A percentile compares a stretch with the other conserved stretches of the same genome.
These are phyloP conservation scores for Actinostola sp. DNA, from an alignment of 92 coral and sea anemone species.

Conservation along the genomic window DNA sequence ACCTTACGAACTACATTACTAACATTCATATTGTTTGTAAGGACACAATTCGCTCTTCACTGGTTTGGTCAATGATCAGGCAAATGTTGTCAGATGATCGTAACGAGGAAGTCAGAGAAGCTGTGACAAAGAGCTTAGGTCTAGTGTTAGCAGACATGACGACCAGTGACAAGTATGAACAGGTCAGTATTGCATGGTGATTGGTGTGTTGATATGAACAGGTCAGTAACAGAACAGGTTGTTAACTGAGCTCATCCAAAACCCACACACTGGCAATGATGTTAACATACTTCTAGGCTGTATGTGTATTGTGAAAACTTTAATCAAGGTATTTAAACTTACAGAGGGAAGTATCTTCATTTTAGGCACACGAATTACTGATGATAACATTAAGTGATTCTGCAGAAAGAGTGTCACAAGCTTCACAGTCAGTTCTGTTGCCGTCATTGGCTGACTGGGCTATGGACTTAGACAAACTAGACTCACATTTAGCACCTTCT, in stretches of 20 bases:
- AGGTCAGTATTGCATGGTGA: slow-evolving; percentile 50
- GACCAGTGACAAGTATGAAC: slow-evolving; percentile 86
- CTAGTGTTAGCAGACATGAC: slow-evolving; percentile 83
- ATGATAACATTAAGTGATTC: slow-evolving; percentile 72
- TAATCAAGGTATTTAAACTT: too few relatives aligned
- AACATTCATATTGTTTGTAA: too few relatives aligned
- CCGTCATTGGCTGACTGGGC: slow-evolving; percentile 90
- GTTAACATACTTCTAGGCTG: too few relatives aligned
- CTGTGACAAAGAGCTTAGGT: slow-evolving; percentile 94
- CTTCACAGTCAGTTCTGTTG: slow-evolving; percentile 75
- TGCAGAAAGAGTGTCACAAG: slow-evolving; percentile 80
- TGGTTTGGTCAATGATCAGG: slow-evolving; percentile 93
- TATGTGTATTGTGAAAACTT: too few relatives aligned
- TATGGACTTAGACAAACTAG: slow-evolving; percentile 80
- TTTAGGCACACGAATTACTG: slow-evolving; percentile 84
- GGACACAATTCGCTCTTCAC: slow-evolving; percentile 85
- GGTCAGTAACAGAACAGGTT: too few relatives aligned
- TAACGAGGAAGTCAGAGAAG: slow-evolving; percentile 94
- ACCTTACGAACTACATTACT: too few relatives aligned
- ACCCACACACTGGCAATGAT: too few relatives aligned
- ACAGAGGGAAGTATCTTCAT: too few relatives aligned
- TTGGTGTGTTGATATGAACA: background rate
- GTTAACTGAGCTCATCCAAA: too few relatives aligned
- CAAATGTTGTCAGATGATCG: slow-evolving; percentile 97
- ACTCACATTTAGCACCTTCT: slow-evolving; percentile 74